Conservation (phyloP, 2,888 invertebrate species). For the Lithophane socia region DNA sequence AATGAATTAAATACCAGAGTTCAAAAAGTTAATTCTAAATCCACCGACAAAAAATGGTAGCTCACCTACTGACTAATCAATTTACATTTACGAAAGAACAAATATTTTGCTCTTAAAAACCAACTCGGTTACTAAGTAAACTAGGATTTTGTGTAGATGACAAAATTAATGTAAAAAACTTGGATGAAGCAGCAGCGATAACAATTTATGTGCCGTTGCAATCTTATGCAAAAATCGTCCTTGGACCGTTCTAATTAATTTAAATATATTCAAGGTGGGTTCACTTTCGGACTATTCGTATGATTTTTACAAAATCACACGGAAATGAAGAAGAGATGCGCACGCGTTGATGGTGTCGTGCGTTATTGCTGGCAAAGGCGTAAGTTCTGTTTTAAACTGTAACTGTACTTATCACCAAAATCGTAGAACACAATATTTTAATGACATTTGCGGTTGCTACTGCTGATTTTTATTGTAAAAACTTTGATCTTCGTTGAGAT, state of each 20-base stretch:
- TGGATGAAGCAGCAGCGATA: constrained; percentile 66
- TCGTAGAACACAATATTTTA: constrained; percentile 3
- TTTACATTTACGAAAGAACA: constrained; percentile 51
- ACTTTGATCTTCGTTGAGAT: not conserved
- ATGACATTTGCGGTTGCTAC: not conserved
- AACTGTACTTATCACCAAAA: not conserved
- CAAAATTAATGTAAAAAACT: constrained; percentile 66
- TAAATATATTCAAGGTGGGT: constrained; percentile 84
- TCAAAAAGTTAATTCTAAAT: constrained; percentile 47
- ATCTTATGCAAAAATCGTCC: constrained; percentile 87
- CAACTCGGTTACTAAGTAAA: constrained; percentile 54
- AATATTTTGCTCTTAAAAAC: constrained; percentile 45
- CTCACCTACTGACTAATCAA: constrained; percentile 38
- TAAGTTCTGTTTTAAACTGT: constrained; percentile 9
- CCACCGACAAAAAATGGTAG: constrained; percentile 21
- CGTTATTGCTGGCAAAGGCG: not conserved
- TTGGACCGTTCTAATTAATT: constrained; percentile 85
- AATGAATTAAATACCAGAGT: constrained; percentile 39
- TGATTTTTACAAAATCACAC: constrained; percentile 81
- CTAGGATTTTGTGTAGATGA: constrained; percentile 51
- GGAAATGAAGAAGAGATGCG: constrained; percentile 77
- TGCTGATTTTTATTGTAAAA: not conserved
- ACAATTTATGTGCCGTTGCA: constrained; percentile 80
- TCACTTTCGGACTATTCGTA: constrained; percentile 84
- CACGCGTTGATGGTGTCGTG: constrained; percentile 23